Evolutionary conservation across 2,113 vertebrate genomes (phyloP), one percentile per base, ranked within the genome.

Genomic region (Vireo altiloquus): DNA sequence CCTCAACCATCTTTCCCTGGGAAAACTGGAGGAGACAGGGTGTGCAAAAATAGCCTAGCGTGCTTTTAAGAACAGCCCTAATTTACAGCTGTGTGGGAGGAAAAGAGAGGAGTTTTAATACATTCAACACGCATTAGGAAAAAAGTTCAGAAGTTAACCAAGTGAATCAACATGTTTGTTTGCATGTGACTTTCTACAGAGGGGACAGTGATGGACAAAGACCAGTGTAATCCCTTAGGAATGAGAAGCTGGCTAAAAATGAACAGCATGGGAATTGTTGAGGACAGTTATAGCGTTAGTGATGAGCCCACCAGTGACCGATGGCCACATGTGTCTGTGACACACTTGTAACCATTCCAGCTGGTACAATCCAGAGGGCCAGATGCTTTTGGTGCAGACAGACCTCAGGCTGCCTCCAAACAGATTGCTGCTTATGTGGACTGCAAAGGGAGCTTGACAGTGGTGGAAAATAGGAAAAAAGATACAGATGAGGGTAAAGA

Each of bases 91-190:
- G 4, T 19, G 59, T 72, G 89, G 82, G 84, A 94, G 30, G 66
- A 79, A 56, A 85, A 77, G 35, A 87, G 60, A 71, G 22, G 20
- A 82, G 42, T 31, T 90, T 82, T 69, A 72, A 87, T 69, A 47
- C 17, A 72, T 76, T 85, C 78, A 87, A 65, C 52, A 66, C 35
- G 15, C 39, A 90, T 39, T 46, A 89, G 89, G 56, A 81, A 63
- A 50, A 83, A 85, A 79, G 66, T 77, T 95, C 84, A 79, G 50
- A 95, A 94, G 89, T 90, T 54, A 82, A 74, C 57, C 42, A 44
- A 92, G 78, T 91, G 78, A 96, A 96, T 94, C 1, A 1, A 76
- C 30, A n/a, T 30, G 44, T 39, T 94, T 95, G 66, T 94, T 92
- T 85, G 63, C 59, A 23, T 66, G 49, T 37, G 71, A 54, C 83